Evolutionary conservation across 2,888 invertebrate species (phyloP).

Genomic region (Gerris lacustris): DNA sequence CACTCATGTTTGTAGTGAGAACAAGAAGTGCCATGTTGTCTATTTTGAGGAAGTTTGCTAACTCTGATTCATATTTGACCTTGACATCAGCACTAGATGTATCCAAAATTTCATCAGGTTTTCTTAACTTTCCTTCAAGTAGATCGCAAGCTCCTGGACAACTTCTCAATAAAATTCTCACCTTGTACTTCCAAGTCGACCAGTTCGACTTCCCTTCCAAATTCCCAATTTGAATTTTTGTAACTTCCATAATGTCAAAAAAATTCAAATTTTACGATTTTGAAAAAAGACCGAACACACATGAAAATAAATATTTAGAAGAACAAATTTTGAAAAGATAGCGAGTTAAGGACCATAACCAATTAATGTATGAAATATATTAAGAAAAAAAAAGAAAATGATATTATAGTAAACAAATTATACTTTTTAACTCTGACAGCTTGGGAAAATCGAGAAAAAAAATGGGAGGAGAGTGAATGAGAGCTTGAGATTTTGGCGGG

Average conservation of each 20-base stretch:
- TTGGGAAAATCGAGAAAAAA: no score
- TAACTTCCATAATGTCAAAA: not conserved
- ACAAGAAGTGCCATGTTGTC: slow-evolving; percentile 17
- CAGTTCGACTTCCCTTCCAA: not conserved
- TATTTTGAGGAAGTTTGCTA: not conserved
- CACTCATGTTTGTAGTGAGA: slow-evolving; percentile 26
- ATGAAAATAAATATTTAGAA: no score
- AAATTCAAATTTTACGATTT: no score
- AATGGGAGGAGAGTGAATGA: no score
- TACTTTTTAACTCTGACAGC: no score
- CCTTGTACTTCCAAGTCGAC: slow-evolving; percentile 3
- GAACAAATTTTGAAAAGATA: no score
- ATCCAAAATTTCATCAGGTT: not conserved
- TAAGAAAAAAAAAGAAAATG: no score
- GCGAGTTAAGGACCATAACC: no score
- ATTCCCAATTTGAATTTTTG: slow-evolving; percentile 1
- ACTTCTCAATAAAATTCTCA: slow-evolving; percentile 1
- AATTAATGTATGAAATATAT: no score
- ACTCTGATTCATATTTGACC: slow-evolving; percentile 4
- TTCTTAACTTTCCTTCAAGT: not conserved
- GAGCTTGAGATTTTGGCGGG: no score
- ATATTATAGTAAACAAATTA: no score
- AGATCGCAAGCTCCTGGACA: not conserved
- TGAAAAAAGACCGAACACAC: no score
- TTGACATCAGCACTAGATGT: not conserved